A percentile compares a stretch with the other conserved stretches of the same genome.
Evolutionary conservation across 2,797 vertebrate species (phyloP).

Genomic region (Linurgus olivaceus): DNA sequence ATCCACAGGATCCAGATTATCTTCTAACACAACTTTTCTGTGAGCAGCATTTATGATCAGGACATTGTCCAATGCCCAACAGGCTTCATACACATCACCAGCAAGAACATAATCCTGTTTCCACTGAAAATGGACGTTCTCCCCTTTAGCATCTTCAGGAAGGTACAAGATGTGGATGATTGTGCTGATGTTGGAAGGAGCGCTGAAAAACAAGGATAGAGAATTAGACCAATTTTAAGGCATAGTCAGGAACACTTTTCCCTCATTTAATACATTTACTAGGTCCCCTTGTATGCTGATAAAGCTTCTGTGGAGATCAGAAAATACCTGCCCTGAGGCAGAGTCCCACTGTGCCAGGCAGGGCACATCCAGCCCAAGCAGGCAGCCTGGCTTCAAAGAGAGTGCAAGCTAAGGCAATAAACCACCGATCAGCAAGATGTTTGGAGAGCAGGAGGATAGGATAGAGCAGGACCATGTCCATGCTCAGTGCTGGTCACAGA

Average conservation of each 20-base stretch:
- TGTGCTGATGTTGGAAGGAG: conserved; percentile 92
- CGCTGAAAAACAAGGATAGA: conserved; percentile 73
- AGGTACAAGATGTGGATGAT: conserved; percentile 92
- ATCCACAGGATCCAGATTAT: conserved; percentile 92
- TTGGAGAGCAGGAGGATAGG: neutral
- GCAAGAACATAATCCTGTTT: conserved; percentile 84
- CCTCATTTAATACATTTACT: neutral
- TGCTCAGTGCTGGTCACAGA: neutral
- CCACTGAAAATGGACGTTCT: conserved; percentile 89
- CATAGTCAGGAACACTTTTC: neutral
- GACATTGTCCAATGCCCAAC: conserved; percentile 95
- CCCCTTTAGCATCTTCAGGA: conserved; percentile 82
- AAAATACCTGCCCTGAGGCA: neutral
- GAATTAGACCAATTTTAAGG: neutral
- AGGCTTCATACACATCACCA: conserved; percentile 93
- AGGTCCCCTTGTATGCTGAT: neutral
- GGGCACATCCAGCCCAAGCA: neutral
- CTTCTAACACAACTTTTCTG: conserved; percentile 89
- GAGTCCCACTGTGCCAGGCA: neutral
- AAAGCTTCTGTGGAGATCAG: neutral
- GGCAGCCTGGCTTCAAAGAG: neutral
- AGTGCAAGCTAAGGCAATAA: neutral
- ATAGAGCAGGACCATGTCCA: neutral
- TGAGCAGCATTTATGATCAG: conserved; percentile 91
- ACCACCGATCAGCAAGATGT: neutral